phyloP scores from a whole-genome alignment of 2,797 vertebrate species.

The Nannoperca obscura region DNA sequence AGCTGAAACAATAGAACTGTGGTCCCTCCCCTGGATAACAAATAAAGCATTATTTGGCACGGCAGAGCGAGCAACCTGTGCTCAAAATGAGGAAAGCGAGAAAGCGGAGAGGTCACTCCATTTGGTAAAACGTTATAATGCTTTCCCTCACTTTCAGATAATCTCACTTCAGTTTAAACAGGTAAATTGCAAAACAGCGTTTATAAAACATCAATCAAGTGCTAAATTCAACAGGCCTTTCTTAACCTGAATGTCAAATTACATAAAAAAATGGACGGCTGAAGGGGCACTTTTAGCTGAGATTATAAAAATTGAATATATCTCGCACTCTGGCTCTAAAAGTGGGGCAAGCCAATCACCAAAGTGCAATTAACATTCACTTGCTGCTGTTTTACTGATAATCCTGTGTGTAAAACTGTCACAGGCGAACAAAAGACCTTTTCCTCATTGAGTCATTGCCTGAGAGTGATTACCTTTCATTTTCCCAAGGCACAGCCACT shows the following conservation, averaged over 20 bases:
- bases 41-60: conserved; percentile 77
- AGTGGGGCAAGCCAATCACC: conserved; percentile 63
- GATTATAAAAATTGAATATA: conserved; percentile 65
- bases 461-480: conserved; percentile 73
- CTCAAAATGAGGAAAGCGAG: conserved; percentile 38
- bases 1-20: conserved; percentile 77
- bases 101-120: conserved; percentile 15
- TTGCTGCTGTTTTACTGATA: conserved; percentile 78
- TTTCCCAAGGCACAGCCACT: conserved; percentile 56
- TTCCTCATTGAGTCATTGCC: conserved; percentile 68
- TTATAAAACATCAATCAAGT: conserved; percentile 29
- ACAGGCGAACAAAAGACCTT: conserved; percentile 70
- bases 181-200: background rate
- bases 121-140: conserved; percentile 16
- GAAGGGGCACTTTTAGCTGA: conserved; percentile 45
- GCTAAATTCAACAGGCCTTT: conserved; percentile 24
- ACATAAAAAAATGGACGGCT: conserved; percentile 32
- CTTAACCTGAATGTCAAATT: conserved; percentile 46
- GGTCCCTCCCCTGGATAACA: conserved; percentile 74
- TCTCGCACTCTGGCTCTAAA: conserved; percentile 43
- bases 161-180: background rate
- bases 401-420: conserved; percentile 76
- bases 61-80: conserved; percentile 40
- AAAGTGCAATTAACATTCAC: conserved; percentile 80
- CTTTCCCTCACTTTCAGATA: background rate